Percentiles rank a stretch among this genome's conserved stretches.
These are phyloP conservation scores for Cheilosia scutellata DNA, from an alignment of 2,888 invertebrate species.

Conservation along the genomic window DNA sequence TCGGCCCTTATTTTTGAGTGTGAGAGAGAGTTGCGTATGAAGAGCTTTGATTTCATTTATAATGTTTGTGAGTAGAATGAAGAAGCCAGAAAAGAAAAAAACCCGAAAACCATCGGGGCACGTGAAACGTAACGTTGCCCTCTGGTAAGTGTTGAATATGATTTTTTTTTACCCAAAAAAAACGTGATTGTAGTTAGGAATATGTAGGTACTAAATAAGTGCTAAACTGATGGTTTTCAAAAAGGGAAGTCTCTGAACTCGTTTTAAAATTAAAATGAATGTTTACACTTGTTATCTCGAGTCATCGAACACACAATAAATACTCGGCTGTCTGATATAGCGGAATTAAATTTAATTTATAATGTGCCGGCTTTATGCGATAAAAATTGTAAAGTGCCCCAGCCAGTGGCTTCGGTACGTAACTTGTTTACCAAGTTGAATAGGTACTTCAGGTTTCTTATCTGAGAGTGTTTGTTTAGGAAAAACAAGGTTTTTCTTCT, in stretches of 20 bases:
- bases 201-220: no score
- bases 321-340: conserved; percentile 7
- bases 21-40: conserved; percentile 42
- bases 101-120: conserved; percentile 48
- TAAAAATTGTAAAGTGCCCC: conserved; percentile 6
- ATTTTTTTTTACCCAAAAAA: conserved; percentile 17
- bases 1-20: conserved; percentile 34
- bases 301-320: conserved; percentile 3
- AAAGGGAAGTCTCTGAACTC: conserved; percentile 14
- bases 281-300: conserved; percentile 45
- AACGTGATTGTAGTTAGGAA: not conserved
- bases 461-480: conserved; percentile 43
- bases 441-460: conserved; percentile 42
- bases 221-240: not conserved
- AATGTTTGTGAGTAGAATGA: conserved; percentile 5
- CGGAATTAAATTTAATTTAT: conserved; percentile 29
- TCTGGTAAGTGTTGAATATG: conserved; percentile 67
- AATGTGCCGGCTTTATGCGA: conserved; percentile 43
- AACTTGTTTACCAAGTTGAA: conserved; percentile 49
- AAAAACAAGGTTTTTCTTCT: conserved; percentile 37
- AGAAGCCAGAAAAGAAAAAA: conserved; percentile 12
- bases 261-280: conserved; percentile 12
- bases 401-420: conserved; percentile 11
- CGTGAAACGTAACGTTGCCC: conserved; percentile 61
- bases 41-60: conserved; percentile 27